These are phyloP conservation scores for Epizoanthus ramosus DNA, from an alignment of 92 coral and sea anemone species.

Conservation along the genomic window DNA sequence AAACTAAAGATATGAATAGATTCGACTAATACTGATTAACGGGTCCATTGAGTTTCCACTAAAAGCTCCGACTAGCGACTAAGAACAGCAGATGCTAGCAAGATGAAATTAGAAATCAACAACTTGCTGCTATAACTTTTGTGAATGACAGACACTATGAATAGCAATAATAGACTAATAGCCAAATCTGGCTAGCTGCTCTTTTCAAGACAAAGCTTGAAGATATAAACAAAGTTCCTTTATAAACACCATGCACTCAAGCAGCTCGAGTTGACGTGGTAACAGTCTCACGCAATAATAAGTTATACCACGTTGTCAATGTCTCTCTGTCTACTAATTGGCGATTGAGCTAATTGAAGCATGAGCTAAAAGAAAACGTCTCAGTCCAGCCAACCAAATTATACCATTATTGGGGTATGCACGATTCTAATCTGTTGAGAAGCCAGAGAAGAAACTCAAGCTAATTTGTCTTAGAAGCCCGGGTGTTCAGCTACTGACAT, in stretches of 20 bases:
- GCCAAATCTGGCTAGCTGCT: neutral
- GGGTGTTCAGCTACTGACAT: neutral
- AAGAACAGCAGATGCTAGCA: neutral
- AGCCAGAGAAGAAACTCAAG: neutral
- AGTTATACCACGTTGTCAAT: neutral
- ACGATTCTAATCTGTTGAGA: neutral
- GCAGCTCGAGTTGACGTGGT: conserved; percentile 28
- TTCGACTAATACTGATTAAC: neutral
- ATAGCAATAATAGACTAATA: neutral
- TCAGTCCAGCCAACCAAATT: neutral
- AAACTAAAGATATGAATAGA: conserved; percentile 3
- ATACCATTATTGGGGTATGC: neutral
- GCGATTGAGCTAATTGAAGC: neutral
- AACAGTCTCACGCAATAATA: neutral
- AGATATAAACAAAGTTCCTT: neutral
- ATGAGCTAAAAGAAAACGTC: neutral
- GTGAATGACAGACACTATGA: neutral
- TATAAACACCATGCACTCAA: neutral
- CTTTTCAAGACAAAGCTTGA: neutral
- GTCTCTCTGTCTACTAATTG: neutral
- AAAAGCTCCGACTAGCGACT: neutral
- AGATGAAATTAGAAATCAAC: neutral
- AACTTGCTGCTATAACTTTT: neutral
- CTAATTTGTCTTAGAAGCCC: neutral
- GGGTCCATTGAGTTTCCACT: neutral